A percentile compares a stretch with the other conserved stretches of the same genome.
phyloP scores from a whole-genome alignment of 2,888 invertebrate genomes.

The Eutolmus rufibarbis region DNA sequence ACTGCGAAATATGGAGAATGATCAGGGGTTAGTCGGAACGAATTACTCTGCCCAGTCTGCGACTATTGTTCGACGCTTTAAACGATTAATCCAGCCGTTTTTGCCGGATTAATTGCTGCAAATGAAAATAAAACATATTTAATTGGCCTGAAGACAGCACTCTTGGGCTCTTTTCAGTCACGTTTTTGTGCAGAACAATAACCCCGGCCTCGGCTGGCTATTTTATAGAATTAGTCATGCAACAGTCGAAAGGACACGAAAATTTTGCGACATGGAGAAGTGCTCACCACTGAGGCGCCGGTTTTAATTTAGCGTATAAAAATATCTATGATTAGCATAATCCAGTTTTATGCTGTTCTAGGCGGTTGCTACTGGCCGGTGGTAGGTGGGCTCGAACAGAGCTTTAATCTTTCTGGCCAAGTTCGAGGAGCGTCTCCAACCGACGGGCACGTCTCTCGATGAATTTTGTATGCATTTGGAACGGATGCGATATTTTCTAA shows the following conservation, averaged over 20 bases:
- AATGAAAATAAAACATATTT: not conserved
- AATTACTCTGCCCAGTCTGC: not conserved
- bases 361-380: not conserved
- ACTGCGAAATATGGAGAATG: not conserved
- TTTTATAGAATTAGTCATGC: not conserved
- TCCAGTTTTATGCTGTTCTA: not conserved
- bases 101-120: not conserved
- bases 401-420: not conserved
- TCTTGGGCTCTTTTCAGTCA: not conserved
- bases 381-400: not conserved
- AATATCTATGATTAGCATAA: not conserved
- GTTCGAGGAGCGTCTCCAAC: not conserved
- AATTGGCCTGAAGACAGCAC: not conserved
- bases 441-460: not conserved
- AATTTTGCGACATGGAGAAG: not conserved
- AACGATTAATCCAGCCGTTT: not conserved
- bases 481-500: not conserved
- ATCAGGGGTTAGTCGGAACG: not conserved
- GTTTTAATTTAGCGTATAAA: not conserved
- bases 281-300: not conserved
- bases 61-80: not conserved
- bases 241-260: not conserved
- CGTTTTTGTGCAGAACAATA: not conserved
- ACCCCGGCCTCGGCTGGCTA: not conserved
- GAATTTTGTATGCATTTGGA: not conserved